Percentiles rank a stretch among this genome's conserved stretches.
Evolutionary conservation across 2,888 invertebrate species (phyloP).

Genomic region (Scrobipalpa atriplicella): DNA sequence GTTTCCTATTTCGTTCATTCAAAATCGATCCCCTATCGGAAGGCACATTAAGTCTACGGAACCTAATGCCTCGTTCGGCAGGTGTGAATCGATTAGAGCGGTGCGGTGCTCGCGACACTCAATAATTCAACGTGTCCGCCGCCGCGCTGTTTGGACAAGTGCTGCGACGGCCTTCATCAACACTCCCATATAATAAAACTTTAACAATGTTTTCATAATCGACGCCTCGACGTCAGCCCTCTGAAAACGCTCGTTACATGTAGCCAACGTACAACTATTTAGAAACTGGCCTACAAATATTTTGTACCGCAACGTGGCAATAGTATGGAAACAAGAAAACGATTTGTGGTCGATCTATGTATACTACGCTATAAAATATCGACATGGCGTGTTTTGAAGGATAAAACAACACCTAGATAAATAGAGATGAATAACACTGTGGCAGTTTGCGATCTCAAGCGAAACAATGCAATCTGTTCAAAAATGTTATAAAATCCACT

Average conservation of each 20-base stretch:
- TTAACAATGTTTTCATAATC: slow-evolving; percentile 81
- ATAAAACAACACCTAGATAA: too few species aligned
- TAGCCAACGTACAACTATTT: slow-evolving; percentile 48
- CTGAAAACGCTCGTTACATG: slow-evolving; percentile 57
- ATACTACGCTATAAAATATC: too few species aligned
- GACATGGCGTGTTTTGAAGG: too few species aligned
- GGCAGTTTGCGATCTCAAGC: too few species aligned
- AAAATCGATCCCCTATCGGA: neutral
- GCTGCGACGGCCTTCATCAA: slow-evolving; percentile 72
- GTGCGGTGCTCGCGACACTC: slow-evolving; percentile 60
- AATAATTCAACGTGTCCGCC: slow-evolving; percentile 74
- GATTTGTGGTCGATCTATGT: neutral
- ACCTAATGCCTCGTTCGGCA: slow-evolving; percentile 42
- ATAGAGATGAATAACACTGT: neutral
- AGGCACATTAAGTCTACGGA: slow-evolving; percentile 33
- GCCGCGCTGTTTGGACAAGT: slow-evolving; percentile 78
- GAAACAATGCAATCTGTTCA: neutral
- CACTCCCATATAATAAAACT: slow-evolving; percentile 76
- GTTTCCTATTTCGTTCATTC: neutral
- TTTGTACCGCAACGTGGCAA: slow-evolving; percentile 44
- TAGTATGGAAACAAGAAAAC: neutral
- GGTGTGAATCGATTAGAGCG: slow-evolving; percentile 78
- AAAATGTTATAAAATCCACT: neutral
- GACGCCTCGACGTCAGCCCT: slow-evolving; percentile 49
- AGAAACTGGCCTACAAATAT: slow-evolving; percentile 67